Percentiles rank a stretch among this genome's conserved stretches.
phyloP scores from a whole-genome alignment of 2,113 vertebrate genomes.

The Gavia stellata region DNA sequence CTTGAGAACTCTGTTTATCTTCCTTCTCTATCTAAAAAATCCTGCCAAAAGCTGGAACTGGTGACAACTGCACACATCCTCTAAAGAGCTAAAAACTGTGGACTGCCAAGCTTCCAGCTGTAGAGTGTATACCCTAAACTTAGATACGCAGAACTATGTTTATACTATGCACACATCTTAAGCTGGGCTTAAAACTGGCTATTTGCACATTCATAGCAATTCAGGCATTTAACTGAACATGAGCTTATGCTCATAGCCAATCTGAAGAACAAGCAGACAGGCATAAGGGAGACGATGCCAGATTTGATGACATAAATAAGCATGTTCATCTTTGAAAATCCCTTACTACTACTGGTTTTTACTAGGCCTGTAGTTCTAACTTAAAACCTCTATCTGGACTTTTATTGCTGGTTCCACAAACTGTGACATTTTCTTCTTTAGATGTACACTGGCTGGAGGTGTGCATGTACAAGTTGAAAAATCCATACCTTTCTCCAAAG shows the following conservation, averaged over 20 bases:
- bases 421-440: background rate
- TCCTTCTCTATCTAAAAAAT: background rate
- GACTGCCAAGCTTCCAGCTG: background rate
- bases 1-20: background rate
- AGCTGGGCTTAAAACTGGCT: background rate
- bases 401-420: background rate
- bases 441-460: background rate
- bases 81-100: background rate
- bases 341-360: background rate
- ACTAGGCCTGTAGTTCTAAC: background rate
- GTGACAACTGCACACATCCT: background rate
- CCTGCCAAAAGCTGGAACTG: background rate
- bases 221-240: background rate
- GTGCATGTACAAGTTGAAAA: background rate
- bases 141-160: background rate
- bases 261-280: background rate
- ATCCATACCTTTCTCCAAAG: background rate
- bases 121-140: background rate
- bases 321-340: background rate
- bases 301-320: background rate
- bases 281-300: background rate
- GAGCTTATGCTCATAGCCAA: background rate
- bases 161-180: background rate
- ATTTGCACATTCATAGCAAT: background rate
- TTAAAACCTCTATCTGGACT: background rate